Evolutionary conservation across 1,140 invertebrate genomes (phyloP), one percentile per base, ranked within the genome.

Genomic region (Sipha flava): DNA sequence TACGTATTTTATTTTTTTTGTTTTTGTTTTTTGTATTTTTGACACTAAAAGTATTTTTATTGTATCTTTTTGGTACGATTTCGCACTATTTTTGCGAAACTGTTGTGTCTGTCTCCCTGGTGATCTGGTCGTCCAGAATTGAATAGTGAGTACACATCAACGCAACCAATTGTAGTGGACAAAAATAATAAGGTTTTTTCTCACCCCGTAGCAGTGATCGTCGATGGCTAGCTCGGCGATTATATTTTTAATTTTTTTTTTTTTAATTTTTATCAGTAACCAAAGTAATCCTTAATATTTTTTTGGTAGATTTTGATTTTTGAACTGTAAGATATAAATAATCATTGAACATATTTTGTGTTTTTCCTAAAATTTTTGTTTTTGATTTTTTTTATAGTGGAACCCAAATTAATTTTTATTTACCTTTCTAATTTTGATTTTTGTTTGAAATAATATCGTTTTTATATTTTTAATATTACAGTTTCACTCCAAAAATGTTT

Each of bases 261-360:
- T 29, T 21, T 40, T 40, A 43, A 40, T 4, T 37, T 54, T 59
- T 75, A 3, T 59, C 34, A 77, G 34, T 77, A 77, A 77, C 73
- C 49, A 52, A 37, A 70, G 64, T 79, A 77, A 70, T 47, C 66
- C 66, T 80, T 37, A n/a, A 31, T 66, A 29, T 81, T 81, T 64
- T 68, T 79, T 81, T 79, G 80, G 43, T 81, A 77, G 73, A 54
- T 82, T 82, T 82, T 83, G 82, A 82, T 45, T 83, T 83, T 84
- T 83, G 49, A 59, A 29, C 31, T 43, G 40, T 47, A 70, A 47
- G 12, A 26, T 26, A 43, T 23, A 21, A 9, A 9, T 49, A 75
- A 57, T 34, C n/a, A 64, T 31, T 43, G 16, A 66, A 66, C 16
- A 1, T 40, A 16, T 80, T 21, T 68, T 62, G 72, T 62, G 2